Conservation (phyloP, 2,113 vertebrate species). For the Alces alces region DNA sequence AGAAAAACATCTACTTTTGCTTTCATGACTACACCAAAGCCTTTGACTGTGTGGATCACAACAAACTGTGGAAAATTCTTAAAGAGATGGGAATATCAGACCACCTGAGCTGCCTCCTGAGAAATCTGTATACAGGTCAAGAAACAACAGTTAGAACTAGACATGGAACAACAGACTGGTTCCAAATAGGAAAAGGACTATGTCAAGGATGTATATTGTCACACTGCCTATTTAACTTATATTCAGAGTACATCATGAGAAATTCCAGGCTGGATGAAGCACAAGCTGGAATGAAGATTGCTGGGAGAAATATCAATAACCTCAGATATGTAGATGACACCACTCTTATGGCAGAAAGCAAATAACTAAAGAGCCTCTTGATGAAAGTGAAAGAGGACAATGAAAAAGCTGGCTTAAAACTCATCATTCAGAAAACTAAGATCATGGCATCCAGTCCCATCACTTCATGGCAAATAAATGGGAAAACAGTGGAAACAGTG, state of each 20-base stretch:
- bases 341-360: background rate
- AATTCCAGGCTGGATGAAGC: background rate
- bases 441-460: background rate
- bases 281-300: background rate
- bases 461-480: background rate
- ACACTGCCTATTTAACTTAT: background rate
- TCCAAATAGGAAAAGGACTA: background rate
- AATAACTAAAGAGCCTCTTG: background rate
- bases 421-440: background rate
- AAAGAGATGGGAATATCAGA: background rate
- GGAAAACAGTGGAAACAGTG: background rate
- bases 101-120: background rate
- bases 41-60: background rate
- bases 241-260: background rate
- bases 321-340: background rate
- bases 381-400: background rate
- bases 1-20: background rate
- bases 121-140: background rate
- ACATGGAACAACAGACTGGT: background rate
- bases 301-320: background rate
- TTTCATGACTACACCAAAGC: background rate
- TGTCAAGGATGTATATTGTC: background rate
- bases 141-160: background rate
- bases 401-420: background rate
- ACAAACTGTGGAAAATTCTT: background rate